Evolutionary conservation across 2,113 vertebrate species (phyloP).

Genomic region (Petromus typicus): DNA sequence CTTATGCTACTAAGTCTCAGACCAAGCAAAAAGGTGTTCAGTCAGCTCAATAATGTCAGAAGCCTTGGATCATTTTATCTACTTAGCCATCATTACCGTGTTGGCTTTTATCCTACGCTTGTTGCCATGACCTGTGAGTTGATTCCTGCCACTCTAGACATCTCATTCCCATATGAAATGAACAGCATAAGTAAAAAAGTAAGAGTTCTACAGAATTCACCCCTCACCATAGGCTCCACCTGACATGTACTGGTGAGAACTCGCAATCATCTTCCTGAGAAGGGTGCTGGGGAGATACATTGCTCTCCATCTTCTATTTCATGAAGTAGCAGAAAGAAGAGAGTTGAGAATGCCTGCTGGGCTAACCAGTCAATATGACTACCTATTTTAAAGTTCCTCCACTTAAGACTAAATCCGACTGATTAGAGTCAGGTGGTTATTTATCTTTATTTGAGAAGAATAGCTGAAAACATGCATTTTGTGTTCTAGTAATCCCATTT

Average conservation of each 20-base stretch:
- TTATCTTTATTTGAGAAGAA: background rate
- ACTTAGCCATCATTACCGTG: background rate
- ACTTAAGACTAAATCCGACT: background rate
- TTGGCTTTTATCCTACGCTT: background rate
- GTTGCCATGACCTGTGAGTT: background rate
- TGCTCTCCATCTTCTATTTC: background rate
- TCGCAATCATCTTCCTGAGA: background rate
- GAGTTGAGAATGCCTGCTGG: background rate
- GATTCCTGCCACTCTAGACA: background rate
- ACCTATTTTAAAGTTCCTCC: background rate
- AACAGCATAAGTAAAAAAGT: background rate
- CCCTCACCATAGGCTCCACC: accelerated
- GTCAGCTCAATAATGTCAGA: background rate
- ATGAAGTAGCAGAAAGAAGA: background rate
- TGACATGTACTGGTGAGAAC: background rate
- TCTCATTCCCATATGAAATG: background rate
- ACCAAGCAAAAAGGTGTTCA: background rate
- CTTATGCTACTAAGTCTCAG: conserved; percentile 13
- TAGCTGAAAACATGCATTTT: background rate
- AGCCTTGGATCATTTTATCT: background rate
- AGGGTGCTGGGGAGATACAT: background rate
- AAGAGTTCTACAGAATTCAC: background rate
- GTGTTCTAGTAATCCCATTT: background rate
- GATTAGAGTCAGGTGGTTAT: background rate
- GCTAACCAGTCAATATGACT: background rate